Conservation (phyloP, 2,888 invertebrate species). For the Acleris literana region DNA sequence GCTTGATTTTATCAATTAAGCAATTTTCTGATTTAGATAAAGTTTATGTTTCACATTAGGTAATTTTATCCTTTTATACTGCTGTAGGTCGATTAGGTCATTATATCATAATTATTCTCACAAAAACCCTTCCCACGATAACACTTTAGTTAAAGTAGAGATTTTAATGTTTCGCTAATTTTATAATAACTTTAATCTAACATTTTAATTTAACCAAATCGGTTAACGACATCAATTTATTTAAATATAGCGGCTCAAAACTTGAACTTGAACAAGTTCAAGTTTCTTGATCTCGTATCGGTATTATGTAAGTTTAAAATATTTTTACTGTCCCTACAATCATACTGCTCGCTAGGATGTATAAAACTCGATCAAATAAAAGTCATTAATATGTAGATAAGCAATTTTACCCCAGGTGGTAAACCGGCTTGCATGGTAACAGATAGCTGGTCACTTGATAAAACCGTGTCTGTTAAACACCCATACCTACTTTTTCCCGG, state of each 20-base stretch:
- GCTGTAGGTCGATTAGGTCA: too few relatives aligned
- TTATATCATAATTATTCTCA: conserved; percentile 1
- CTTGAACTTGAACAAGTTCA: conserved; percentile 22
- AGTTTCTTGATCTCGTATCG: conserved; percentile 26
- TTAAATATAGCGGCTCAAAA: conserved; percentile 19
- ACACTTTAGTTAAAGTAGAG: conserved; percentile 3
- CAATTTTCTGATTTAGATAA: too few relatives aligned
- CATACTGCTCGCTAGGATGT: conserved; percentile 51
- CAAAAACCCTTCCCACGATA: conserved; percentile 14
- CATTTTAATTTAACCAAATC: conserved; percentile 18
- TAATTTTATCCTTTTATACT: too few relatives aligned
- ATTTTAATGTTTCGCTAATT: conserved; percentile 8
- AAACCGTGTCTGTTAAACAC: conserved; percentile 7
- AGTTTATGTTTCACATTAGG: too few relatives aligned
- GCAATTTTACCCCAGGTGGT: conserved; percentile 74
- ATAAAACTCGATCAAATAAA: conserved; percentile 61
- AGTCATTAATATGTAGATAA: conserved; percentile 75
- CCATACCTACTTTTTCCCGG: conserved; percentile 18
- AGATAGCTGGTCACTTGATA: conserved; percentile 72
- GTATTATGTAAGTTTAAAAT: conserved; percentile 12
- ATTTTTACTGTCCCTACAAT: conserved; percentile 44
- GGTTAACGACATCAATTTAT: conserved; percentile 30
- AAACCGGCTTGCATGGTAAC: conserved; percentile 78
- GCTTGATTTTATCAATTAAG: too few relatives aligned
- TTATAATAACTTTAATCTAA: conserved; percentile 16